Conservation (phyloP, 2,888 invertebrate genomes). For the Apodemia hepburni region DNA sequence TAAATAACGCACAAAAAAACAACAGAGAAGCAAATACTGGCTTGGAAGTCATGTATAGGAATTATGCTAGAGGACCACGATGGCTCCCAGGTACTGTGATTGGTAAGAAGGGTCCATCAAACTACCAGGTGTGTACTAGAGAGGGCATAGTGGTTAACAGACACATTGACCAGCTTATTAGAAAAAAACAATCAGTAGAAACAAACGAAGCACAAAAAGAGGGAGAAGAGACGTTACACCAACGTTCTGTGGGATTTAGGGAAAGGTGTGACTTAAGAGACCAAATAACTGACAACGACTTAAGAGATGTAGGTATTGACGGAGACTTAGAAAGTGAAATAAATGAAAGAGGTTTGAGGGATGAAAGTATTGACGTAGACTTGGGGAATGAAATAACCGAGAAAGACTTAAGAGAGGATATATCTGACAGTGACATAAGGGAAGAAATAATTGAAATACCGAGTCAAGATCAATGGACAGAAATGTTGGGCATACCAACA, state of each 20-base stretch:
- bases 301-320: neutral
- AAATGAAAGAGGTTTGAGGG: neutral
- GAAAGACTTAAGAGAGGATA: neutral
- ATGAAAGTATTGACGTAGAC: slow-evolving; percentile 2
- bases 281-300: slow-evolving; percentile 2
- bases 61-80: slow-evolving; percentile 17
- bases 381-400: slow-evolving; percentile 1
- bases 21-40: slow-evolving; percentile 21
- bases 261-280: slow-evolving; percentile 10
- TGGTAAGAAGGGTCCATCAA: slow-evolving; percentile 20
- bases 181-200: neutral
- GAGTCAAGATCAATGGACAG: slow-evolving; percentile 20
- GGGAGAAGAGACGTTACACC: neutral
- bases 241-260: neutral
- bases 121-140: slow-evolving; percentile 17
- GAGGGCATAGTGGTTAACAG: slow-evolving; percentile 15
- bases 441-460: slow-evolving; percentile 22
- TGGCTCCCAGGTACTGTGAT: slow-evolving; percentile 17
- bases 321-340: slow-evolving; percentile 15
- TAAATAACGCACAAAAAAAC: slow-evolving; percentile 18
- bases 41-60: slow-evolving; percentile 15
- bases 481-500: slow-evolving; percentile 25
- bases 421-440: neutral
- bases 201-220: neutral
- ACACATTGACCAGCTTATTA: slow-evolving; percentile 23